These are phyloP conservation scores for Rhodophaea formosa DNA, from an alignment of 2,888 invertebrate genomes.

Conservation along the genomic window DNA sequence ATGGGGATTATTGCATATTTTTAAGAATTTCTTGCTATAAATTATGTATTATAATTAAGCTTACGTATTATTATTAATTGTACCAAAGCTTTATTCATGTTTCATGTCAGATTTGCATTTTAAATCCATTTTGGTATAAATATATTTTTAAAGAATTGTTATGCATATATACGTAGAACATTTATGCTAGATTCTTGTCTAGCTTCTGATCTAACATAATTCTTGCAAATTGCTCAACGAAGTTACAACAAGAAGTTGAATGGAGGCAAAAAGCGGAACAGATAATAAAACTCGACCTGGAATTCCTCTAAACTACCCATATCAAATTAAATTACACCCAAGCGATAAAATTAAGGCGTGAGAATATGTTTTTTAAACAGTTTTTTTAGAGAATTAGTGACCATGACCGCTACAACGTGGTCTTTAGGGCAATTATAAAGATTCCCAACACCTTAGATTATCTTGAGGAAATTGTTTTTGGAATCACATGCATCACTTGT, in stretches of 20 bases:
- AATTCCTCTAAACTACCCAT: constrained; percentile 53
- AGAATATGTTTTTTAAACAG: constrained; percentile 44
- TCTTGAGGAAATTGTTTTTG: neutral
- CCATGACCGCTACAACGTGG: constrained; percentile 36
- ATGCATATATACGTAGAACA: no score
- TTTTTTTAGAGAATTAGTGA: constrained; percentile 41
- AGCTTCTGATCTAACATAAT: neutral
- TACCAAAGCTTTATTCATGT: no score
- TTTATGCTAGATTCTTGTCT: neutral
- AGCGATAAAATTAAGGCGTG: constrained; percentile 62
- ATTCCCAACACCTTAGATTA: constrained; percentile 3
- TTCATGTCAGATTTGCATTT: no score
- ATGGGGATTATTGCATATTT: neutral
- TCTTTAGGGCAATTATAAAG: constrained; percentile 13
- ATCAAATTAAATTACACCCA: constrained; percentile 66
- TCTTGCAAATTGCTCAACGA: neutral
- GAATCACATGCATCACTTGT: neutral
- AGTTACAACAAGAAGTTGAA: neutral
- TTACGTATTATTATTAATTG: no score
- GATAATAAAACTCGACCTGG: constrained; percentile 41
- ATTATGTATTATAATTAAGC: neutral
- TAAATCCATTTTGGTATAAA: no score
- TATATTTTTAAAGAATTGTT: no score
- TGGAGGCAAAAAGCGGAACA: constrained; percentile 26
- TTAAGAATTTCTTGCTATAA: neutral